phyloP scores from a whole-genome alignment of 2,888 invertebrate genomes.

The Acanthosepion lycidas region DNA sequence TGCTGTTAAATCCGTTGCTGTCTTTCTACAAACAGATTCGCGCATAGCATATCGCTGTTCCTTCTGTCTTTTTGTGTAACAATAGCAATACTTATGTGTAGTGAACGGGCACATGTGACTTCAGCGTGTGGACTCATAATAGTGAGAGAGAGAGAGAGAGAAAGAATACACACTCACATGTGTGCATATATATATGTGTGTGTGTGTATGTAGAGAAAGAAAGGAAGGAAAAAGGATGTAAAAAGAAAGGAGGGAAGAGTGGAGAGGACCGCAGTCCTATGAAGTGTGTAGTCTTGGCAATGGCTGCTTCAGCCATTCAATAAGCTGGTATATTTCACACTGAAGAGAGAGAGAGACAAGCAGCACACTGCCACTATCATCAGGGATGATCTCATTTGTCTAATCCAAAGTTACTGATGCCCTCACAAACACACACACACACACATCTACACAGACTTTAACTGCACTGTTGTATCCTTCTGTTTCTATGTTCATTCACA shows the following conservation, averaged over 20 bases:
- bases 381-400: constrained; percentile 22
- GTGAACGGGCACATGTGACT: constrained; percentile 33
- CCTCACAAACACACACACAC: background rate
- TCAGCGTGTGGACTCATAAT: background rate
- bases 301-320: constrained; percentile 9
- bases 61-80: background rate
- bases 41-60: background rate
- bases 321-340: constrained; percentile 33
- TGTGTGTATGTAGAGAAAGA: background rate
- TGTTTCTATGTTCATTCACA: background rate
- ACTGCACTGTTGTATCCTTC: background rate
- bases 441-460: background rate
- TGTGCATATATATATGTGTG: background rate
- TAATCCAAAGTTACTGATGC: constrained; percentile 33
- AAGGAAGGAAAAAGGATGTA: background rate
- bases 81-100: background rate
- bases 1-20: background rate
- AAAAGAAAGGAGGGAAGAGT: background rate
- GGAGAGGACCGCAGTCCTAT: background rate
- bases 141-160: background rate
- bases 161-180: background rate
- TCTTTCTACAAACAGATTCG: background rate
- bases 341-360: constrained; percentile 33
- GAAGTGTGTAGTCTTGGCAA: constrained; percentile 33
- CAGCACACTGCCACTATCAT: constrained; percentile 33